phyloP scores from a whole-genome alignment of 2,113 vertebrate genomes.

The Hydropotes inermis region DNA sequence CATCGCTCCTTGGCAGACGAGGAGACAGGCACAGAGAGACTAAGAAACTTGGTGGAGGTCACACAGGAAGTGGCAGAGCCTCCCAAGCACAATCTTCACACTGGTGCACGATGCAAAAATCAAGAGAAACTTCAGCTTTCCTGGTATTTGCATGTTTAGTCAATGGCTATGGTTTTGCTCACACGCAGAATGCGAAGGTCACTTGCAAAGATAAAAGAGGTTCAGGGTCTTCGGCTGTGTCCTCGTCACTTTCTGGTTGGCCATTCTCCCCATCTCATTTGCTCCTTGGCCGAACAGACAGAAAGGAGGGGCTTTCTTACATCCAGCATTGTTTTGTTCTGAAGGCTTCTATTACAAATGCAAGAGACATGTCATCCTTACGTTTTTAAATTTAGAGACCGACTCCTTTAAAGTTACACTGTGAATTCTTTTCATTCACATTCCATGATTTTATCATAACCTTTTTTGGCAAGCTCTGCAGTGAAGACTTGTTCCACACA shows the following conservation, averaged over 20 bases:
- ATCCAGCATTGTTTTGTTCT: background rate
- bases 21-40: background rate
- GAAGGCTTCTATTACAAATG: constrained; percentile 30
- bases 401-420: constrained; percentile 66
- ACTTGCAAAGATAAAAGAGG: background rate
- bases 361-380: background rate
- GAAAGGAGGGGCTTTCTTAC: background rate
- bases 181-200: background rate
- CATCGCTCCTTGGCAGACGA: background rate
- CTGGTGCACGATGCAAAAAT: background rate
- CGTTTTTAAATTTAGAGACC: constrained; percentile 49
- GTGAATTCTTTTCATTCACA: constrained; percentile 72
- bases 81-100: background rate
- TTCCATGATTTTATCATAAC: constrained; percentile 77
- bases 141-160: background rate
- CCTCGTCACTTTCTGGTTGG: background rate
- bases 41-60: background rate
- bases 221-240: background rate
- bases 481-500: constrained; percentile 67
- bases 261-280: background rate
- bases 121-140: background rate
- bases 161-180: background rate
- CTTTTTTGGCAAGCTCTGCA: constrained; percentile 75
- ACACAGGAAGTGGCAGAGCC: background rate
- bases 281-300: background rate